Conservation (phyloP, 2,797 vertebrate genomes). For the Sebastes minor region DNA sequence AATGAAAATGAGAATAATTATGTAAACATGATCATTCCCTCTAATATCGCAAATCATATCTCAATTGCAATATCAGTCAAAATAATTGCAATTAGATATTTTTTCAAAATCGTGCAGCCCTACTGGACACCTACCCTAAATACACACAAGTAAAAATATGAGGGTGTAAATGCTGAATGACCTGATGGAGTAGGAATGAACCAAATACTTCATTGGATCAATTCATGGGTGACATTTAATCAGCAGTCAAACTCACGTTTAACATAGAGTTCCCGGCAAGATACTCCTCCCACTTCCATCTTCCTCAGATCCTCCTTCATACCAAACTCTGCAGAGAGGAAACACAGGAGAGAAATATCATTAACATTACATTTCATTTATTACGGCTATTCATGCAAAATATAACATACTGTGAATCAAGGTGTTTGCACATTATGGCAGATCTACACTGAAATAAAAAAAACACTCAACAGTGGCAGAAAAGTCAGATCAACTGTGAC, state of each 20-base stretch:
- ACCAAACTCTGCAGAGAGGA: conserved; percentile 87
- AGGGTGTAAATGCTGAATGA: background rate
- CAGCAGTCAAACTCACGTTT: conserved; percentile 88
- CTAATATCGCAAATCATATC: too few relatives aligned
- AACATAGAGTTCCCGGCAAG: conserved; percentile 92
- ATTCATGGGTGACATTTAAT: background rate
- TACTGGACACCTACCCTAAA: background rate
- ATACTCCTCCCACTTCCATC: conserved; percentile 90
- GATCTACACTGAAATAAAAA: background rate
- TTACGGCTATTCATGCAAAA: background rate
- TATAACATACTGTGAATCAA: background rate
- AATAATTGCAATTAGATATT: too few relatives aligned
- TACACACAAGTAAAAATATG: background rate
- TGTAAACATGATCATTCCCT: too few relatives aligned
- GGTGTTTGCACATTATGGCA: background rate
- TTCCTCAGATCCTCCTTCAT: conserved; percentile 92
- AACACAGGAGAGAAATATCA: background rate
- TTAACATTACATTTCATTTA: background rate
- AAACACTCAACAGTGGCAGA: background rate
- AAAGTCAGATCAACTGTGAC: background rate
- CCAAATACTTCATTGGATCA: background rate
- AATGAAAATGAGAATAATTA: too few relatives aligned
- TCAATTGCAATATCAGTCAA: too few relatives aligned
- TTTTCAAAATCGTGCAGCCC: too few relatives aligned
- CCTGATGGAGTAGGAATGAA: background rate